Evolutionary conservation across 2,797 vertebrate species (phyloP), one percentile per base, ranked within the genome.

Genomic region (Arrhamphus sclerolepis): DNA sequence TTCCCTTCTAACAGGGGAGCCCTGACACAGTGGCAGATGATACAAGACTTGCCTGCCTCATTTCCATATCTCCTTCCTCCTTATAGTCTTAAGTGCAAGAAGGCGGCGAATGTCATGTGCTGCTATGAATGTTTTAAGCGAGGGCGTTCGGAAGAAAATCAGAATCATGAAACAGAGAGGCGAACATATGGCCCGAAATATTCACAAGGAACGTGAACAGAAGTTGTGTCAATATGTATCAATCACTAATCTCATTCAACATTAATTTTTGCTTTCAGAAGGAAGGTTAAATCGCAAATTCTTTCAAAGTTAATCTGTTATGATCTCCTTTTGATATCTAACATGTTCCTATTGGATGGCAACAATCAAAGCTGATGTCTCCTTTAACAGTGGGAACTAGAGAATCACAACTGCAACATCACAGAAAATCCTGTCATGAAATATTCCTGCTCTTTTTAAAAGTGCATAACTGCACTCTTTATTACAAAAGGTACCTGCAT

Each of bases 401-500:
- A 81, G 62, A 73, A 75, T 61, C 81, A 80, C 72, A 44, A 83
- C 72, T 72, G 81, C 76, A 58, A 72, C 72, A 64, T 53, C 65
- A 62, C 24, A 78, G 79, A 61, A 77, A 59, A 75, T 84, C 57
- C 65, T 58, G 67, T 89, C 78, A 76, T 87, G 80, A 91, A 87
- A 87, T 83, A 89, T 87, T 75, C 81, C 73, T 61, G 77, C 82
- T 73, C 51, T 73, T 83, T 88, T 83, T 62, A 87, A 82, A 70
- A 70, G 80, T 72, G 83, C 84, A 82, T 82, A 70, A 77, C 62
- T 42, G 60, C 29, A 22, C 41, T 43, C 63, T 51, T 62, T 77
- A 77, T 41, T 58, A 39, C 39, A 64, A 68, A 56, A 46, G 14
- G 7, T 38, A n/a, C 44, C 40, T 62, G 31, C 13, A 34, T 34